Evolutionary conservation across 2,888 invertebrate genomes (phyloP).

Genomic region (Suillia variegata): DNA sequence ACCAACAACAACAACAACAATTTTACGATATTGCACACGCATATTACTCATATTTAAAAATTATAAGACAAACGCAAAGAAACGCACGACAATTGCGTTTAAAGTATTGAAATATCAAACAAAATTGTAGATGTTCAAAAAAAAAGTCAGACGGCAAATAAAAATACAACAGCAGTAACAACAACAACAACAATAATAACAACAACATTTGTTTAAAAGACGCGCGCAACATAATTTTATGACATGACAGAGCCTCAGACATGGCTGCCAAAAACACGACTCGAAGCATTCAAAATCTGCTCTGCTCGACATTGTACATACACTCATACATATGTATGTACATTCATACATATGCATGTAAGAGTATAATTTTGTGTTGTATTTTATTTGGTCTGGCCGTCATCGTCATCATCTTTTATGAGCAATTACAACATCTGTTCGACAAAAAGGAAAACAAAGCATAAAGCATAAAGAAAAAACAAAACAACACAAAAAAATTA

Average conservation of each 20-base stretch:
- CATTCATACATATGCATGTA: not conserved
- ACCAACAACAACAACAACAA: no score
- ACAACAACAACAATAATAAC: no score
- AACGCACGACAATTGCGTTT: constrained; percentile 18
- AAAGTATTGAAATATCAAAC: constrained; percentile 10
- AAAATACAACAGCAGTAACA: no score
- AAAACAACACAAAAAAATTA: no score
- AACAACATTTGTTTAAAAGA: no score
- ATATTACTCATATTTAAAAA: not conserved
- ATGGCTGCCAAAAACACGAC: constrained; percentile 15
- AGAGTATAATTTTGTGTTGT: constrained; percentile 11
- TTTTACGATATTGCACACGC: not conserved
- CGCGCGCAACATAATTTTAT: not conserved
- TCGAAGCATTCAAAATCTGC: constrained; percentile 9
- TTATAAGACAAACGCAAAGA: not conserved
- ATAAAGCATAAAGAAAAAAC: no score
- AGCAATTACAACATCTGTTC: constrained; percentile 55
- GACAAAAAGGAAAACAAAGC: constrained; percentile 32
- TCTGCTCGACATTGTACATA: not conserved
- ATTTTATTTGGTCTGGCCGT: not conserved
- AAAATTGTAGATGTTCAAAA: no score
- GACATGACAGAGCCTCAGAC: not conserved
- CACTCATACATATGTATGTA: not conserved
- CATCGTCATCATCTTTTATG: constrained; percentile 49
- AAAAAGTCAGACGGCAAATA: no score